Base-by-base conservation (phyloP, 2,113 vertebrate genomes). In the Osmerus eperlanus region DNA sequence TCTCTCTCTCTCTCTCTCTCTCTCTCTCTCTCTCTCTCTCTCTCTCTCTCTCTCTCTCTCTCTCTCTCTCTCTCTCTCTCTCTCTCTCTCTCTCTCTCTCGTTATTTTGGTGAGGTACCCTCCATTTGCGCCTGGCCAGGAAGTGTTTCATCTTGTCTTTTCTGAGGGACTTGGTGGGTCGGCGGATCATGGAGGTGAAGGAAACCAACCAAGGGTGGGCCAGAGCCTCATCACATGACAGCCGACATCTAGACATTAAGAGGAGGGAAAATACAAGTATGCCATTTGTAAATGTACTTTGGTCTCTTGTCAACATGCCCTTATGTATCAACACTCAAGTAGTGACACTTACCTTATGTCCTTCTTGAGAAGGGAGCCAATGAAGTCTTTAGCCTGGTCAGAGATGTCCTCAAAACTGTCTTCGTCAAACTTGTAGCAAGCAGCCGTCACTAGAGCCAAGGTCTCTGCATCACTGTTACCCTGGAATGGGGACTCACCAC, bases 401-500 rank as follows among this genome's bases (percentile, higher is more conserved):
- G 94, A 94, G 78, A 96, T 92, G 65, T 94, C 92, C 0, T 88
- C 90, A 76, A 95, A 95, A 78, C 85, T 92, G 72, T 96, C 94
- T 13, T 90, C 78, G 60, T 93, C 91, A 14, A 94, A 96, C 25
- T 92, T 90, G 74, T 90, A 95, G 32, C 0, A 15, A 0, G 92
- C 94, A 3, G 90, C 89, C 0, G 93, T 95, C 73, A 96, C 82
- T 1, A 92, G 90, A 59, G 84, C 83, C 2, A 95, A 74, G 0
- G 94, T 96, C 83, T 96, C 94, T 2, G 88, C 71, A 25, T 95
- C 92, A 0, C 52, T 93, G 74, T 89, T 87, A 15, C 95, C 95
- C 80, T 95, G 94, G 85, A 96, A 96, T 0, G 94, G 95, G 0
- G 92, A 95, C 70, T 94, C 94, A 41, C 94, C 94, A 0, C 95